A percentile compares a stretch with the other conserved stretches of the same genome.
phyloP scores from a whole-genome alignment of 2,888 invertebrate genomes.

The Spodoptera littoralis region DNA sequence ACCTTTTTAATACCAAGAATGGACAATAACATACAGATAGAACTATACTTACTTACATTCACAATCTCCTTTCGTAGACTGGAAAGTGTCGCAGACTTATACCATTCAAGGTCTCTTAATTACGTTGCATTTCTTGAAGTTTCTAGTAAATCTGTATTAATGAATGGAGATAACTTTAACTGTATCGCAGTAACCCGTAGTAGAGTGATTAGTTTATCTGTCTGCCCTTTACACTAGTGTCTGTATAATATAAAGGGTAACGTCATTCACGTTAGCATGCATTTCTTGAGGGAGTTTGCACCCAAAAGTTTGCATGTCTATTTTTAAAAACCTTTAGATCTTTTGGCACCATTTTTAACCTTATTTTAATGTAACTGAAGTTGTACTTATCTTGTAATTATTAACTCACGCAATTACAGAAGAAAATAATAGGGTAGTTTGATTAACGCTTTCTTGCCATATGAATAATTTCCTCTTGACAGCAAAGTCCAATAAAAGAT shows the following conservation, averaged over 20 bases:
- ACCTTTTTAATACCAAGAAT: conserved; percentile 2
- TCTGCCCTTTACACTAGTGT: conserved; percentile 26
- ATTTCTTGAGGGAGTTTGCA: background rate
- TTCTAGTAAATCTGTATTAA: background rate
- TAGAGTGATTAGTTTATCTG: conserved; percentile 31
- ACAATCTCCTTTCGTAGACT: conserved; percentile 17
- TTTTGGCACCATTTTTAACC: no score
- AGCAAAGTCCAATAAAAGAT: no score
- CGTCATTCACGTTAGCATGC: background rate
- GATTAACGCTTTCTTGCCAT: no score
- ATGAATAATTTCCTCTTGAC: no score
- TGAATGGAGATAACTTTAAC: conserved; percentile 28
- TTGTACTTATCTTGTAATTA: no score
- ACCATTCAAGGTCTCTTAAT: conserved; percentile 9
- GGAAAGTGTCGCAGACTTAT: conserved; percentile 17
- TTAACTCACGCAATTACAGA: no score
- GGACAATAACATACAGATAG: background rate
- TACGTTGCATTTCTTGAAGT: conserved; percentile 18
- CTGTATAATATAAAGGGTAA: background rate
- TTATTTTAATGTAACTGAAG: no score
- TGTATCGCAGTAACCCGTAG: conserved; percentile 20
- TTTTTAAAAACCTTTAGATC: no score
- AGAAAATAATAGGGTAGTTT: no score
- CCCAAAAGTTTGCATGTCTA: no score
- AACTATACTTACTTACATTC: background rate